Evolutionary conservation across 2,888 invertebrate genomes (phyloP).

Genomic region (Leptinotarsa tumamoca): DNA sequence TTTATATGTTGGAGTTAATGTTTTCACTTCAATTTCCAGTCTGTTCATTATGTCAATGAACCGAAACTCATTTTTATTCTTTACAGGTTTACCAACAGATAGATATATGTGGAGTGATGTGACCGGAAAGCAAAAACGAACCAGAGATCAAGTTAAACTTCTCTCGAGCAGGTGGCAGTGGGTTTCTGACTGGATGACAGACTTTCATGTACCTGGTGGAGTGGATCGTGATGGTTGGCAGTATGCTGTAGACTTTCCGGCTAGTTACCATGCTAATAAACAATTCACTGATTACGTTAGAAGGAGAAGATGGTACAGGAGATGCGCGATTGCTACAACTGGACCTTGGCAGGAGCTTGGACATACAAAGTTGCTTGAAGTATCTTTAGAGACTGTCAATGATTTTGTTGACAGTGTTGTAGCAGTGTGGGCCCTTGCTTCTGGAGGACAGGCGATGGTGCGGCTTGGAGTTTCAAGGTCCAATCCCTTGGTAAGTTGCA

Average conservation of each 20-base stretch:
- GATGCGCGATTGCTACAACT: conserved; percentile 83
- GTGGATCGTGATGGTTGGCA: conserved; percentile 95
- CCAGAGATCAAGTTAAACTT: conserved; percentile 87
- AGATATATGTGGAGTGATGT: conserved; percentile 93
- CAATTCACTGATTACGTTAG: conserved; percentile 91
- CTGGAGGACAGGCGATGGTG: conserved; percentile 87
- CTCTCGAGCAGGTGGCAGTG: conserved; percentile 91
- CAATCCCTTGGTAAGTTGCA: conserved; percentile 76
- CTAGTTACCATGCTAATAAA: conserved; percentile 86
- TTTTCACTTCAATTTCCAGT: too few relatives aligned
- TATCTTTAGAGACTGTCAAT: conserved; percentile 71
- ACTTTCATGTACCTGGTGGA: conserved; percentile 89
- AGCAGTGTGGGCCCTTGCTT: conserved; percentile 86
- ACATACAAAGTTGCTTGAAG: conserved; percentile 85
- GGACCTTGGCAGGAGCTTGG: conserved; percentile 92
- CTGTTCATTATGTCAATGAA: too few relatives aligned
- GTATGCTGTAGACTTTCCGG: conserved; percentile 92
- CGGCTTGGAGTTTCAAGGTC: conserved; percentile 80
- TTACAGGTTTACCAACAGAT: conserved; percentile 83
- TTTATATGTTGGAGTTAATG: too few relatives aligned
- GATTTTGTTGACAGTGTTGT: conserved; percentile 68
- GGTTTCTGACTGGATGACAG: conserved; percentile 93
- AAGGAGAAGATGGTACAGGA: conserved; percentile 60
- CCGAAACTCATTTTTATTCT: neutral
- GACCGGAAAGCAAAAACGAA: conserved; percentile 84